Percentiles rank a stretch among this genome's conserved stretches.
phyloP scores from a whole-genome alignment of 2,113 vertebrate genomes.

The Thalassoma bifasciatum region DNA sequence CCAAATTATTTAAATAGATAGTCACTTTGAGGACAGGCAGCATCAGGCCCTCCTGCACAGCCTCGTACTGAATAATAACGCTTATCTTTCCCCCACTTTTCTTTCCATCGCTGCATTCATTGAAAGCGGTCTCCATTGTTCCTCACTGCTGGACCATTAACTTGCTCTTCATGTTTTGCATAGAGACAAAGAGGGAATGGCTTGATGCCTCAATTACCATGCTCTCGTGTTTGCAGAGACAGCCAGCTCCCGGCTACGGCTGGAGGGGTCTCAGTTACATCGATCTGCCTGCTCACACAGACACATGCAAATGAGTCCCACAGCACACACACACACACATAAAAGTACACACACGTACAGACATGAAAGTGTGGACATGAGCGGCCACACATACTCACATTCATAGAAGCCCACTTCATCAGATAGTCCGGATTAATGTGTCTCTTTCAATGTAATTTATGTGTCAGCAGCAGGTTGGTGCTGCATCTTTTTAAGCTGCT shows the following conservation, averaged over 20 bases:
- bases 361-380: background rate
- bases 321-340: conserved; percentile 1
- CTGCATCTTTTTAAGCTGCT: background rate
- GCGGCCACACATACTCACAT: background rate
- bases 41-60: conserved; percentile 20
- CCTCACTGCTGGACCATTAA: conserved; percentile 63
- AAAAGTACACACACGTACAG: no score
- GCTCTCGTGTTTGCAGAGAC: conserved; percentile 63
- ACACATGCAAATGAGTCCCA: conserved; percentile 57
- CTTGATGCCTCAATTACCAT: conserved; percentile 74
- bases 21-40: conserved; percentile 35
- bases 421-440: conserved; percentile 5
- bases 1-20: conserved; percentile 32
- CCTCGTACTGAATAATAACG: conserved; percentile 46
- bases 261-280: conserved; percentile 58
- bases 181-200: conserved; percentile 64
- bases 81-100: conserved; percentile 52
- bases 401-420: conserved; percentile 4
- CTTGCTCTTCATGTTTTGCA: conserved; percentile 61
- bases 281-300: conserved; percentile 40
- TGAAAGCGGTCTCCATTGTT: conserved; percentile 61
- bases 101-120: conserved; percentile 60
- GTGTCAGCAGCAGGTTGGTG: conserved; percentile 22
- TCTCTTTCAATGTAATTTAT: conserved; percentile 22
- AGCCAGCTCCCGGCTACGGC: conserved; percentile 43